Evolutionary conservation across 2,888 invertebrate species (phyloP), one percentile per base, ranked within the genome.

Genomic region (Luperina nickerlii): DNA sequence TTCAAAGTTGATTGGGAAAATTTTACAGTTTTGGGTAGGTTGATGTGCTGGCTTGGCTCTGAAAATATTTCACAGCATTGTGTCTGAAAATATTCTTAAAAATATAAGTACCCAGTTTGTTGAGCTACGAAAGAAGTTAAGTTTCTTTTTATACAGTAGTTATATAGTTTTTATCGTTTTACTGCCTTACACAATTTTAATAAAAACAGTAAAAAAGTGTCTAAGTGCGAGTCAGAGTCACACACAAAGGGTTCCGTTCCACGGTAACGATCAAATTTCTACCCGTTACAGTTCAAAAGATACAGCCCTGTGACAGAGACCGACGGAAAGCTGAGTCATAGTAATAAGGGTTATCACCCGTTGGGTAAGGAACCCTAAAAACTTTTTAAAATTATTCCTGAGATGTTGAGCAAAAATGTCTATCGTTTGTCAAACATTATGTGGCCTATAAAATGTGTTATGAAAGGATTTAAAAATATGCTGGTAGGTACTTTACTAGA

Each of bases 391-490:
- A 51, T 60, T 51, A 60, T 81, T 51, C 51, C 45, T 66, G 20
- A 69, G 1, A 32, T 32, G 42, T n/a, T 51, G 0, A 70, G 6
- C 20, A 2, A 66, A 69, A 60, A n/a, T 45, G 65, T 24, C 42
- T 51, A 4, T 77, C 69, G 60, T 65, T 83, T 83, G 42, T 81
- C 65, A 70, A 32, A 60, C 62, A 76, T 6, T 42, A 66, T 76
- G 76, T n/a, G 3, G n/a, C 18, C 65, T 7, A 60, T 77, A 60
- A 45, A 69, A 63, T 65, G 13, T 42, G 57, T 32, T 62, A 15
- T 54, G 13, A 74, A 74, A 67, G 42, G 74, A 79, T 60, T 79
- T 20, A 8, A 51, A 60, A 60, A 48, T 27, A 11, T 9, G 7
- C 48, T 48, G 27, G 20, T 15, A 9, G 27, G 20, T 15, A 9